Conservation (phyloP, 2,113 vertebrate species). For the Sylvietta virens region DNA sequence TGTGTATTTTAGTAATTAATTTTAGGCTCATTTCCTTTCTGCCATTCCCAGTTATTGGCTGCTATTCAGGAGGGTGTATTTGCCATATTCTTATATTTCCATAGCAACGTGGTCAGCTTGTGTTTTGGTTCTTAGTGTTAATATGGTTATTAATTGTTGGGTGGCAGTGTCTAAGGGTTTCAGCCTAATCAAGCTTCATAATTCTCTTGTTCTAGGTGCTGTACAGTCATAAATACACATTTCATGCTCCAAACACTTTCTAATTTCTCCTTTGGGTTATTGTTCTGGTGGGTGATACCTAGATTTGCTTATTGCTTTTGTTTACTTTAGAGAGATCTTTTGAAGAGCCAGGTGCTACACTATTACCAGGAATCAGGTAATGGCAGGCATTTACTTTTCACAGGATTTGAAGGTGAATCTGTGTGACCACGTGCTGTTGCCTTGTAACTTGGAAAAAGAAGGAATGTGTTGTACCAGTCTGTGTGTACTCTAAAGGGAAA, state of each 20-base stretch:
- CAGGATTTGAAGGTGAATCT: not conserved
- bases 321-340: not conserved
- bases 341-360: not conserved
- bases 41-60: not conserved
- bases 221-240: not conserved
- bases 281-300: not conserved
- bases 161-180: not conserved
- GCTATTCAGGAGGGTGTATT: not conserved
- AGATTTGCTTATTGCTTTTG: not conserved
- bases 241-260: not conserved
- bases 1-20: not conserved
- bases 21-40: not conserved
- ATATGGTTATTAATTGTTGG: not conserved
- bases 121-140: not conserved
- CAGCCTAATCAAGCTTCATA: not conserved
- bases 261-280: not conserved
- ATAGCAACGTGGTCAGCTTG: not conserved
- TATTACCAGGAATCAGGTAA: not conserved
- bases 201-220: not conserved
- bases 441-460: not conserved
- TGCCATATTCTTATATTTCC: not conserved
- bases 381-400: not conserved
- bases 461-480: fast-evolving
- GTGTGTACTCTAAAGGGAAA: not conserved
- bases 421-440: not conserved